Evolutionary conservation across 2,888 invertebrate genomes (phyloP), one percentile per base, ranked within the genome.

Genomic region (Plagodis pulveraria): DNA sequence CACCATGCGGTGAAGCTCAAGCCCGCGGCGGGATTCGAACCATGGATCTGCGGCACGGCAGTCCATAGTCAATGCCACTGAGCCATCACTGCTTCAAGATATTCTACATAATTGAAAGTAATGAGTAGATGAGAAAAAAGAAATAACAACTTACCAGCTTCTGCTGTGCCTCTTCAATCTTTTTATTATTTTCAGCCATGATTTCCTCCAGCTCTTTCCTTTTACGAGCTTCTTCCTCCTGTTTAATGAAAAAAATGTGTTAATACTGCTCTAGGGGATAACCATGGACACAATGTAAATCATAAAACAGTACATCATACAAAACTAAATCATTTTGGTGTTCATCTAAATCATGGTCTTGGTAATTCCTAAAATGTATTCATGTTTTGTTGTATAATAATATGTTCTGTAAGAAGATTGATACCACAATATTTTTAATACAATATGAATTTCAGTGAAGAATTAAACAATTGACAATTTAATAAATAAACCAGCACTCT

Each of bases 201-300:
- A 99, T 99, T 91, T 96, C 95, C 93, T 99, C 98, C 86, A 99
- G 95, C 93, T 98, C 98, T 94, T 98, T 97, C 80, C 98, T 96
- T 94, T 99, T 98, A 93, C 96, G 96, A 91, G 96, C 95, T 94
- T 99, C 99, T 95, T 98, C 98, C 94, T 98, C 99, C 99, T 99
- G 97, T 95, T 95, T 95, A 93, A 94, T 89, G 91, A 90, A 93
- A 88, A 77, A 67, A 60, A 77, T 70, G 89, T 87, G 80, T 89
- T 88, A 87, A 85, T 76, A 78, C 73, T 65, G 72, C 71, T 70
- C 70, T 63, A 71, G 57, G 56, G 33, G 50, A 49, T 55, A 12
- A 57, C 56, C 12, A 62, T 43, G 63, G 50, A 63, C 63, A 62
- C 63, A 69, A 49, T 11, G 9, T 34, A 52, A 45, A 41, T n/a